Percentiles rank a stretch among this genome's conserved stretches.
Conservation (phyloP, 2,888 invertebrate genomes). For the Rhogogaster chlorosoma region DNA sequence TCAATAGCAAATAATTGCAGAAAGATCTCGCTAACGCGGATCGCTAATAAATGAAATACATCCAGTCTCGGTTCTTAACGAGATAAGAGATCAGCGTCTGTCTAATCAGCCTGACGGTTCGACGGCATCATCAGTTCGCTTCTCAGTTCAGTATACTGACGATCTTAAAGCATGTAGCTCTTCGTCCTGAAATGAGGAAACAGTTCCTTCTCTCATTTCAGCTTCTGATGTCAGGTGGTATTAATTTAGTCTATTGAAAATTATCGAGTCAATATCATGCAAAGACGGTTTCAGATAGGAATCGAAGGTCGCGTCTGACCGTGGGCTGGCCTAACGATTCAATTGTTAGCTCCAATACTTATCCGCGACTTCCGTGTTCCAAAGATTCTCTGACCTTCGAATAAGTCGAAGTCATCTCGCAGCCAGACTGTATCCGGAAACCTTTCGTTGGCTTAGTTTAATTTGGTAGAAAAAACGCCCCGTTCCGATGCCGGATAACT, state of each 20-base stretch:
- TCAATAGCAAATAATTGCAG: slow-evolving; percentile 36
- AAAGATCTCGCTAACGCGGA: neutral
- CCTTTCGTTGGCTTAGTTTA: neutral
- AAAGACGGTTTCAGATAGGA: neutral
- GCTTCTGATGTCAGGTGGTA: neutral
- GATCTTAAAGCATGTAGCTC: neutral
- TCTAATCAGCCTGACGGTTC: neutral
- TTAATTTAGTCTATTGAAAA: neutral
- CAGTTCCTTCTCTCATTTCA: neutral
- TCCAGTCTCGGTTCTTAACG: neutral
- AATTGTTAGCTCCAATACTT: neutral
- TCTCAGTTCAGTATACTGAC: neutral
- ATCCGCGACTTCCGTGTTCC: slow-evolving; percentile 25
- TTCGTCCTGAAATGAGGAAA: neutral
- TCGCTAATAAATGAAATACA: slow-evolving; percentile 9
- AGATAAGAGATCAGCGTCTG: neutral
- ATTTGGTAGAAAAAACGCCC: neutral
- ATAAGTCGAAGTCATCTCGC: slow-evolving; percentile 21
- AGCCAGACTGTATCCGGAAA: slow-evolving; percentile 16
- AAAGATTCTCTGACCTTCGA: slow-evolving; percentile 34
- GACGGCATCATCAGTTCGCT: neutral
- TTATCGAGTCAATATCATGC: neutral
- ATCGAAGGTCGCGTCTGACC: neutral
- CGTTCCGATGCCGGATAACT: neutral
- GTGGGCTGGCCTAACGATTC: neutral